Evolutionary conservation across 2,797 vertebrate genomes (phyloP).

Genomic region (Poecilia wingei): DNA sequence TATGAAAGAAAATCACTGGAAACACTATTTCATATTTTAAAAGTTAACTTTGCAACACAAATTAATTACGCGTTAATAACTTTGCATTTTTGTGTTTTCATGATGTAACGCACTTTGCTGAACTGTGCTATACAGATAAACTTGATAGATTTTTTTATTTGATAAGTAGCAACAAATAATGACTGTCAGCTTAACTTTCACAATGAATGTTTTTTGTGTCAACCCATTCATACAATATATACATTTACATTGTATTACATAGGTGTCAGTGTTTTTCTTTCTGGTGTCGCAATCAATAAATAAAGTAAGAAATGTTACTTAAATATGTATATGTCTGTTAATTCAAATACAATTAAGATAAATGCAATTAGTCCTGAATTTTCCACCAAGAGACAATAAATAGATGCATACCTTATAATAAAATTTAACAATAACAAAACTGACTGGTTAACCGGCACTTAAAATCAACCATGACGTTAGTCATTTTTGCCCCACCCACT

Average conservation of each 20-base stretch:
- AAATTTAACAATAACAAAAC: neutral
- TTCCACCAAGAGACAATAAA: neutral
- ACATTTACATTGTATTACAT: neutral
- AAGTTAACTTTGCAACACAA: neutral
- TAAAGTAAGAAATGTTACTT: neutral
- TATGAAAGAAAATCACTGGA: neutral
- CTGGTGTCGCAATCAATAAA: neutral
- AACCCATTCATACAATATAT: neutral
- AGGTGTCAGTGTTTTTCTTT: neutral
- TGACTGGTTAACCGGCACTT: neutral
- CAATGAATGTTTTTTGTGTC: neutral
- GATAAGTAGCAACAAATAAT: neutral
- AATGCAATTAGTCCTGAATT: neutral
- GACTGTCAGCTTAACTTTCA: neutral
- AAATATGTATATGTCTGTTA: neutral
- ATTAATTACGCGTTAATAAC: too few species aligned
- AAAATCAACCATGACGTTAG: neutral
- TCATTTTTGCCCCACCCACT: neutral
- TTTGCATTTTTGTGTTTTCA: too few species aligned
- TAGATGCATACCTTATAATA: too few species aligned
- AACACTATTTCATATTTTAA: neutral
- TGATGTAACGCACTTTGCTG: too few species aligned
- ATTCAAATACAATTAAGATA: neutral
- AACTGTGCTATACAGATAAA: too few species aligned
- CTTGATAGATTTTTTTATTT: neutral